phyloP scores from a whole-genome alignment of 2,888 invertebrate species.

The Nipponacmea schrenckii region DNA sequence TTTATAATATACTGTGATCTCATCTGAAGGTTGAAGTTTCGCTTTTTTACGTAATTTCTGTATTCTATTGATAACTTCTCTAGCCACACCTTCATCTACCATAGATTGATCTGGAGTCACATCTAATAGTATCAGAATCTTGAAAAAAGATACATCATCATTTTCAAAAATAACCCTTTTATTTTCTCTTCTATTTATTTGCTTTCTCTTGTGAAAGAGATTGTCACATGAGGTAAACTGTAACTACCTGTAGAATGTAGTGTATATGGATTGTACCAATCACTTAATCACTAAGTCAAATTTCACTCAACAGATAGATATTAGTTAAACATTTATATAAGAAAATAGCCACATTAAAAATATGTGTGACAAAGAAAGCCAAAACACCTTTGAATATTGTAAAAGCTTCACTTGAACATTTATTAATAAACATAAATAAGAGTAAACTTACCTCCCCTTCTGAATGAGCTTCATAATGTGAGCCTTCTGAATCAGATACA shows the following conservation, averaged over 20 bases:
- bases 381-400: too few species aligned
- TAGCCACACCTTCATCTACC: constrained; percentile 92
- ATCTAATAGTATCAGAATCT: constrained; percentile 86
- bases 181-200: background rate
- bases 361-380: too few species aligned
- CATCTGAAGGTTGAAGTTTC: constrained; percentile 89
- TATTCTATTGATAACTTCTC: constrained; percentile 94
- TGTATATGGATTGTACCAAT: too few species aligned
- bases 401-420: too few species aligned
- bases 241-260: too few species aligned
- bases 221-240: too few species aligned
- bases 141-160: background rate
- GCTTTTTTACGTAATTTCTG: constrained; percentile 97
- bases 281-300: too few species aligned
- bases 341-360: too few species aligned
- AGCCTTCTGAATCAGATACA: constrained; percentile 72
- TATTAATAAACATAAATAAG: background rate
- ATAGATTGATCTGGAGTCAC: constrained; percentile 88
- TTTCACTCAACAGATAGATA: too few species aligned
- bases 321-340: too few species aligned
- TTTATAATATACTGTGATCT: constrained; percentile 83
- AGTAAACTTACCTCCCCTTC: constrained; percentile 76
- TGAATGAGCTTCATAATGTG: constrained; percentile 85
- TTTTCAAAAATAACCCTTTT: background rate
- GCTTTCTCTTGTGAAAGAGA: background rate